phyloP scores from a whole-genome alignment of 2,113 vertebrate genomes.

The Nyctibius bracteatus region DNA sequence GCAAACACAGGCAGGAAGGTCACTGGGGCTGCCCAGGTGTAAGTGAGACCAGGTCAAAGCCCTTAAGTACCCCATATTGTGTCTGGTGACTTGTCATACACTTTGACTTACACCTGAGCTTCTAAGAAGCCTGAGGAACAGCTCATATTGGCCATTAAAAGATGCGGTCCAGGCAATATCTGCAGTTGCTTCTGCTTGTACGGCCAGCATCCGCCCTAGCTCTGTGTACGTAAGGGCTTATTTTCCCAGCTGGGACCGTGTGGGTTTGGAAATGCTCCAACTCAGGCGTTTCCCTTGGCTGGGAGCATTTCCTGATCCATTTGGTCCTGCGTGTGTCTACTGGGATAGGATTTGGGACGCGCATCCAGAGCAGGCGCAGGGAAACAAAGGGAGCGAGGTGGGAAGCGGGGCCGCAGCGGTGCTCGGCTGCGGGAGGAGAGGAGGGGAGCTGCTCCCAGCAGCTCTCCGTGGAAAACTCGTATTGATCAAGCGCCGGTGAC shows the following conservation, averaged over 20 bases:
- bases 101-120: not conserved
- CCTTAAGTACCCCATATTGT: rapidly evolving
- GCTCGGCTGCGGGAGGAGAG: not conserved
- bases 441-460: not conserved
- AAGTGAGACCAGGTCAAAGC: not conserved
- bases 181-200: not conserved
- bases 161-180: not conserved
- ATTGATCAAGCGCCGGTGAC: not conserved
- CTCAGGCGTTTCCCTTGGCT: not conserved
- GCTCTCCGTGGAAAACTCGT: not conserved
- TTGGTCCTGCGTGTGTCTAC: not conserved
- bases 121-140: not conserved
- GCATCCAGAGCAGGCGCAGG: not conserved
- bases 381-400: not conserved
- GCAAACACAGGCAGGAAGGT: not conserved
- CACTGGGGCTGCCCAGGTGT: not conserved
- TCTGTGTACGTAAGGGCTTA: not conserved
- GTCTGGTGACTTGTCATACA: rapidly evolving
- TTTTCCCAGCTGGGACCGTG: not conserved
- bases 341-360: not conserved
- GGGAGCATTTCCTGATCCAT: not conserved
- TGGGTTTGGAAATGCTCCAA: not conserved
- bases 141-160: not conserved
- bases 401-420: rapidly evolving
- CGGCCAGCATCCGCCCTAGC: not conserved